Conservation (phyloP, 1,140 invertebrate species). For the Reticulitermes speratus region DNA sequence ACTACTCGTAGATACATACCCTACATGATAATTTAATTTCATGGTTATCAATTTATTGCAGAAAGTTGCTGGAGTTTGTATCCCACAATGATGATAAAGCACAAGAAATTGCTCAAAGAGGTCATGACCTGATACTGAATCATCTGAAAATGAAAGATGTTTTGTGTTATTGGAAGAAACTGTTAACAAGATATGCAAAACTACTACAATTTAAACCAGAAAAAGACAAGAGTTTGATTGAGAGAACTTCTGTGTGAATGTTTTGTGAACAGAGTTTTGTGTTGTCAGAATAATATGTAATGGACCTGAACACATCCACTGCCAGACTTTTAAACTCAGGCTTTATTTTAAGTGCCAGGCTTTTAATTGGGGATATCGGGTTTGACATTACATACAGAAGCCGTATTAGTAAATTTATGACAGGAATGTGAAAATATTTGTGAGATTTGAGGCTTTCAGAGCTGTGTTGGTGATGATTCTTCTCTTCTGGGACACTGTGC, state of each 20-base stretch:
- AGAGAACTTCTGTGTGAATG: constrained; percentile 42
- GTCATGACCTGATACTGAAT: constrained; percentile 79
- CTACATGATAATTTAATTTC: constrained; percentile 29
- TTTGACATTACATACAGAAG: too few relatives aligned
- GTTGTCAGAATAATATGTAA: too few relatives aligned
- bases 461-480: too few relatives aligned
- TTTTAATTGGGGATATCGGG: too few relatives aligned
- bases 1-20: background rate
- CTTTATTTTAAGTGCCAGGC: too few relatives aligned
- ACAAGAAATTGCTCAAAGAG: constrained; percentile 77
- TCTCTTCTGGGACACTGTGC: too few relatives aligned
- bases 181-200: constrained; percentile 76
- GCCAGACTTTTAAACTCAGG: too few relatives aligned
- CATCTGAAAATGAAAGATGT: constrained; percentile 83
- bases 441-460: too few relatives aligned
- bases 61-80: constrained; percentile 69
- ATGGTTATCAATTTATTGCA: constrained; percentile 22
- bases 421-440: too few relatives aligned
- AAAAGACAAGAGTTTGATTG: constrained; percentile 57
- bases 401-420: too few relatives aligned
- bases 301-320: too few relatives aligned
- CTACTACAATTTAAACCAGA: constrained; percentile 69
- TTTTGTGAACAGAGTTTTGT: background rate
- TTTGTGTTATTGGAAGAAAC: constrained; percentile 81
- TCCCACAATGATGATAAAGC: constrained; percentile 72